phyloP scores from a whole-genome alignment of 1,140 invertebrate genomes.

The Dinoponera quadriceps region DNA sequence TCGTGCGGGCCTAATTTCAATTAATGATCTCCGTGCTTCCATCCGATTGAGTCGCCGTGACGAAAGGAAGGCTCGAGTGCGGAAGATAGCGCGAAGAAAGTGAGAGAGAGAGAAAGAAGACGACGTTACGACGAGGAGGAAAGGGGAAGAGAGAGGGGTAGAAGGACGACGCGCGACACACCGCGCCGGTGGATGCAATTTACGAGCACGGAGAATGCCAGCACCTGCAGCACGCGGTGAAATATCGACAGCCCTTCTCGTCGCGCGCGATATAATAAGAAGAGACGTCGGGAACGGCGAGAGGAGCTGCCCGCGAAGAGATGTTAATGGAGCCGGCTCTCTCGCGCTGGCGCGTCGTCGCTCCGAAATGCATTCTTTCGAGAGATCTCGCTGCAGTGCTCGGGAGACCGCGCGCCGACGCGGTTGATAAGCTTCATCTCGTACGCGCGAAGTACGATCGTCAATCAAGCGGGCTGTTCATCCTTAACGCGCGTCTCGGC shows the following conservation, averaged over 20 bases:
- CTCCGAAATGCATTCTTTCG: slow-evolving; percentile 12
- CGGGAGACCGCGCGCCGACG: not conserved
- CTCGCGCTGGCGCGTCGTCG: slow-evolving; percentile 9
- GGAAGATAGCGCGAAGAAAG: too few species aligned
- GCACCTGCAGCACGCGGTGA: not conserved
- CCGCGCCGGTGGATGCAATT: slow-evolving; percentile 22
- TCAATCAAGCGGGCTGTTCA: slow-evolving; percentile 47
- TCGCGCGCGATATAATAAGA: not conserved
- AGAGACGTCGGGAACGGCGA: not conserved
- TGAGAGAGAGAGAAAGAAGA: too few species aligned
- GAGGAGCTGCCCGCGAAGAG: not conserved
- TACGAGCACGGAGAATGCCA: slow-evolving; percentile 4
- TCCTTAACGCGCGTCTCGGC: slow-evolving; percentile 44
- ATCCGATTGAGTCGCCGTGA: not conserved
- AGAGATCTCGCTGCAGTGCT: not conserved
- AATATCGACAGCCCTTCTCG: slow-evolving; percentile 9
- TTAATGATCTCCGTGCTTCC: not conserved
- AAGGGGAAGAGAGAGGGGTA: too few species aligned
- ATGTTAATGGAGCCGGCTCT: slow-evolving; percentile 19
- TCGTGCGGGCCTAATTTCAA: not conserved
- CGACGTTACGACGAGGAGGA: not conserved
- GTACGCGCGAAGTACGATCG: slow-evolving; percentile 22
- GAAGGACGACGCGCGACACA: not conserved
- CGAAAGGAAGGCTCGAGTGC: not conserved
- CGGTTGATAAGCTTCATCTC: slow-evolving; percentile 28